Evolutionary conservation across 2,888 invertebrate species (phyloP).

Genomic region (Agriopis aurantiaria): DNA sequence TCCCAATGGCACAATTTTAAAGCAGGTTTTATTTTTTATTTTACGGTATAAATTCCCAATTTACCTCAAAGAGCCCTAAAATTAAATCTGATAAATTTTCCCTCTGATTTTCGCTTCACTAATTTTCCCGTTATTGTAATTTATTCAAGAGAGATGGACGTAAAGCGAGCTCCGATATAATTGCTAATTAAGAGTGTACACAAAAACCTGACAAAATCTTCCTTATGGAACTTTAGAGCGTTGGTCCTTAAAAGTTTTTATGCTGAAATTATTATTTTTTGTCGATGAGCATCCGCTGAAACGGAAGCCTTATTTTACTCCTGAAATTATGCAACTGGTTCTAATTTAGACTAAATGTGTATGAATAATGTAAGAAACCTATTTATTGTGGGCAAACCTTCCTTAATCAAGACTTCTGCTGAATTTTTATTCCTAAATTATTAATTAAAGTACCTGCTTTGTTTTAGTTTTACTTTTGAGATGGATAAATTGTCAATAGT

Average conservation of each 20-base stretch:
- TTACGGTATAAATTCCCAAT: slow-evolving; percentile 27
- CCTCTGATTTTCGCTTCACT: slow-evolving; percentile 24
- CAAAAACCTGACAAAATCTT: slow-evolving; percentile 23
- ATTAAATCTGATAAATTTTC: slow-evolving; percentile 23
- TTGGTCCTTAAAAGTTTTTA: slow-evolving; percentile 10
- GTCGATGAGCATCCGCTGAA: slow-evolving; percentile 14
- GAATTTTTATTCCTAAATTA: slow-evolving; percentile 31
- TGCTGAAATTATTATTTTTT: slow-evolving; percentile 22
- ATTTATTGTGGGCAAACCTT: slow-evolving; percentile 8
- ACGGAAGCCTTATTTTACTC: slow-evolving; percentile 18
- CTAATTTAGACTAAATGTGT: slow-evolving; percentile 14
- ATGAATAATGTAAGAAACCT: slow-evolving; percentile 26
- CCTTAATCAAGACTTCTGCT: slow-evolving; percentile 2
- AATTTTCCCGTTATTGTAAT: slow-evolving; percentile 27
- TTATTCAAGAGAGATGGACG: slow-evolving; percentile 20
- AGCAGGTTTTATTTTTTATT: slow-evolving; percentile 4
- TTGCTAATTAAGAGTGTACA: slow-evolving; percentile 32
- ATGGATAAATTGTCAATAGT: slow-evolving; percentile 50
- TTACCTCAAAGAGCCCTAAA: slow-evolving; percentile 21
- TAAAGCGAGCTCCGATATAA: slow-evolving; percentile 22
- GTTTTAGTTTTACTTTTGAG: slow-evolving; percentile 84
- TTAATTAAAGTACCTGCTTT: slow-evolving; percentile 56
- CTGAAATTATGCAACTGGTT: slow-evolving; percentile 13
- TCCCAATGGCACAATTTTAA: slow-evolving; percentile 6
- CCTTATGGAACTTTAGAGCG: slow-evolving; percentile 9